Base-by-base conservation (phyloP, 2,888 invertebrate species). In the Lepidocyrtinus sp. region DNA sequence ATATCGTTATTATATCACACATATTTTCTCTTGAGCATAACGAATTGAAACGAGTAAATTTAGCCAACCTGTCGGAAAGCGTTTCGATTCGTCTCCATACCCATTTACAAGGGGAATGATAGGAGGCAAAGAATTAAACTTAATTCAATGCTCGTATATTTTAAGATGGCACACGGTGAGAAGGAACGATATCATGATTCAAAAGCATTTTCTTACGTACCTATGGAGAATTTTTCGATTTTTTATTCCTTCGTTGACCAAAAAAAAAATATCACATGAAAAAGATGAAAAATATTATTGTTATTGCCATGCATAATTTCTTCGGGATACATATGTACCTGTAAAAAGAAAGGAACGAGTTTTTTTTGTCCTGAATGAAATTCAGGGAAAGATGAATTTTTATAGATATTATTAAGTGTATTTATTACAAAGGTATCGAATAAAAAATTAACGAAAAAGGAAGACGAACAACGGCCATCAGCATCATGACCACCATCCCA, bases 321-420 rank as follows among this genome's bases (percentile, higher is more conserved):
- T 17, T 12, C 50, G 17, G 17, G 50, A 50, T 17, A 12, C 15
- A 17, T 50, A 50, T 50, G 2, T 50, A 59, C n/a, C n/a, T 59
- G 59, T 22, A 59, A 27, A 70, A 70, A 70, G 59, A 59, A n/a
- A n/a, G n/a, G 19, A 19, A n/a, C 70, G 46, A 70, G 27, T 70
- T 61, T n/a, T n/a, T 55, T 55, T 12, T 55, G 55, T 55, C 55
- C 55, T 17, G 55, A 55, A 17, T 55, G 55, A 55, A 55, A 12
- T n/a, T n/a, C n/a, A 55, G 55, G 5, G 55, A 55, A 55, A 3
- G n/a, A 55, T 55, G 55, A 12, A 55, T 55, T 55, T 55, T 55
- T 68, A 68, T 45, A 67, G 1, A 69, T 22, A 69, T 69, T 55
- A 69, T 69, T 69, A 69, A 45, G 36, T 22, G 67, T 67, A 69